Evolutionary conservation across 1,140 invertebrate species (phyloP), one percentile per base, ranked within the genome.

Genomic region (Heliconius melpomene): DNA sequence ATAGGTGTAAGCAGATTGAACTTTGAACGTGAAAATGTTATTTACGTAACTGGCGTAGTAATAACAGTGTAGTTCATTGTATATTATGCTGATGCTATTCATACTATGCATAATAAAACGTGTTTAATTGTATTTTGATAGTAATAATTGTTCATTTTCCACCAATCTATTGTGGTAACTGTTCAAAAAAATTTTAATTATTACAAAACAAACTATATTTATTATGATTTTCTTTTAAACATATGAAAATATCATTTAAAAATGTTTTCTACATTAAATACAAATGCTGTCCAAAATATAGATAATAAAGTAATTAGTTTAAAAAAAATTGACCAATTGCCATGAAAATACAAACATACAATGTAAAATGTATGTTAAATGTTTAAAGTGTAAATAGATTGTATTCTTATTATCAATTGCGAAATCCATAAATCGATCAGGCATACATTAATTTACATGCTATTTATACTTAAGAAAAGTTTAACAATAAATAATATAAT

Each of bases 401-500:
- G 50, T 74, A 79, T 74, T 74, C 50, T 23, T 79, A 74, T 50
- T 46, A 80, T 20, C 29, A 46, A 46, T 46, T 46, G 40, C 5
- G 40, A 46, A 46, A 16, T 16, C 13, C 40, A 46, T 46, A 46
- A 46, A 46, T 46, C 40, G 11, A 46, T 46, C 40, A 46, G 40
- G 40, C 40, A 46, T 46, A 46, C 40, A 46, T 46, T 13, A 80
- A 52, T 73, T n/a, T 60, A 50, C 18, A 80, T 80, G 74, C 74
- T 74, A 70, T 60, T 60, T 60, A 60, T 23, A 60, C 8, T 11
- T 60, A 76, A 73, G 13, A 16, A 46, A 78, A 52, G 87, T 87
- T 84, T 85, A 83, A 82, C 84, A 90, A 89, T 91, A 92, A 92
- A 92, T 60, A 60, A 60, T 85, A 81, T 83, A 74, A 83, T 84